A percentile compares a stretch with the other conserved stretches of the same genome.
These are phyloP conservation scores for Pseudorhiza aurosa DNA, from an alignment of 30 jellyfish, hydroid and myxozoan species.

Conservation along the genomic window DNA sequence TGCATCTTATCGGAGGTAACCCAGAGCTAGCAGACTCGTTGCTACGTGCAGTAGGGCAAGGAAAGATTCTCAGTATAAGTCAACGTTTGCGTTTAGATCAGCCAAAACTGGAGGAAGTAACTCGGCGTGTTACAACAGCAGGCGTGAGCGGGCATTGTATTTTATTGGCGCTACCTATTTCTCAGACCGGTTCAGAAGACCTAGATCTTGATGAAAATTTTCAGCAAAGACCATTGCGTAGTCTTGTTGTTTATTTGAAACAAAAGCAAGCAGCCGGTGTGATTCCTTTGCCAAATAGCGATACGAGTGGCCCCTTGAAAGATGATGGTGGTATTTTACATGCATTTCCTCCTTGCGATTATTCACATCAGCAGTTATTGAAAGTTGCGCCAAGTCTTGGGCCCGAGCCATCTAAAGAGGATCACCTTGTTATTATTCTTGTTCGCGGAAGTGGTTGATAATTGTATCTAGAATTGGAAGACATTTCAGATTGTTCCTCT, in stretches of 20 bases:
- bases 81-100: constrained; percentile 97
- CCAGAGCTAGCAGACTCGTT: constrained; percentile 95
- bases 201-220: constrained; percentile 74
- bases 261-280: constrained; percentile 99
- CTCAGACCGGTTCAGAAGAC: constrained; percentile 89
- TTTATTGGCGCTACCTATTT: constrained; percentile 84
- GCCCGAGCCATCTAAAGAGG: constrained; percentile 94
- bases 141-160: constrained; percentile 99
- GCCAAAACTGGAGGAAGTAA: constrained; percentile 96
- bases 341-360: constrained; percentile 99
- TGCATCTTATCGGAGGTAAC: constrained; percentile 98
- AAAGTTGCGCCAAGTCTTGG: constrained; percentile 98
- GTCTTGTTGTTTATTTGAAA: constrained; percentile 92
- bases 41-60: constrained; percentile 91
- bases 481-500: constrained; percentile 4
- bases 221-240: constrained; percentile 89
- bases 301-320: constrained; percentile 56
- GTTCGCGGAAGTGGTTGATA: constrained; percentile 87
- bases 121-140: constrained; percentile 95
- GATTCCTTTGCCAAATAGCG: constrained; percentile 78
- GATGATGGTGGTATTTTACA: constrained; percentile 97
- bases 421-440: constrained; percentile 90
- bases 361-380: constrained; percentile 94
- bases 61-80: constrained; percentile 85
- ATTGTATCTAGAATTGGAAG: not conserved